Evolutionary conservation across 2,113 vertebrate genomes (phyloP).

Genomic region (Elanoides forficatus): DNA sequence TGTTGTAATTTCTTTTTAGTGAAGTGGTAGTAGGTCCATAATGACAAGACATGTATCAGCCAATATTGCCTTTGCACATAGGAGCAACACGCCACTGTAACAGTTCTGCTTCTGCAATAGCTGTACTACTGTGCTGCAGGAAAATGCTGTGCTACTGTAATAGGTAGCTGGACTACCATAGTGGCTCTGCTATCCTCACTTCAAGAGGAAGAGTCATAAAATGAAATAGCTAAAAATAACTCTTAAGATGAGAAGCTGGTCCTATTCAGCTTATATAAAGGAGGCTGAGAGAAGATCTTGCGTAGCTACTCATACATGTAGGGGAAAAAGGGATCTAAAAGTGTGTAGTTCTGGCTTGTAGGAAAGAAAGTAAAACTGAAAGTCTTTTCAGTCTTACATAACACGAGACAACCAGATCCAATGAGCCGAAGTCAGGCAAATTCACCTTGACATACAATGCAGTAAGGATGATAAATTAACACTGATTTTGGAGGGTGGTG

Average conservation of each 20-base stretch:
- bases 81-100: background rate
- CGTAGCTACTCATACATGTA: background rate
- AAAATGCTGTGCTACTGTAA: background rate
- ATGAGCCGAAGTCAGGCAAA: slow-evolving; percentile 14
- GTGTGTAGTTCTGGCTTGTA: background rate
- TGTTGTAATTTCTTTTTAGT: background rate
- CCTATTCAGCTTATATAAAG: slow-evolving; percentile 27
- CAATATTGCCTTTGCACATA: background rate
- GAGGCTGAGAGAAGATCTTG: slow-evolving; percentile 23
- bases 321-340: background rate
- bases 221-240: slow-evolving; percentile 50
- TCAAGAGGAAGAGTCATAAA: slow-evolving; percentile 44
- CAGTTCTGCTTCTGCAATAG: background rate
- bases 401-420: background rate
- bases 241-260: slow-evolving; percentile 19
- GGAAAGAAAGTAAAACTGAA: slow-evolving; percentile 19
- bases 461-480: slow-evolving; percentile 59
- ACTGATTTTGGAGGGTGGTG: slow-evolving; percentile 52
- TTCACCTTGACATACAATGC: slow-evolving; percentile 55
- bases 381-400: slow-evolving; percentile 3
- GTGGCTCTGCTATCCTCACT: background rate
- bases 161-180: slow-evolving; percentile 10
- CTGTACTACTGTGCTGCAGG: background rate
- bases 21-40: background rate
- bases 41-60: background rate